phyloP scores from a whole-genome alignment of 2,888 invertebrate species.

The Polyommatus icarus region DNA sequence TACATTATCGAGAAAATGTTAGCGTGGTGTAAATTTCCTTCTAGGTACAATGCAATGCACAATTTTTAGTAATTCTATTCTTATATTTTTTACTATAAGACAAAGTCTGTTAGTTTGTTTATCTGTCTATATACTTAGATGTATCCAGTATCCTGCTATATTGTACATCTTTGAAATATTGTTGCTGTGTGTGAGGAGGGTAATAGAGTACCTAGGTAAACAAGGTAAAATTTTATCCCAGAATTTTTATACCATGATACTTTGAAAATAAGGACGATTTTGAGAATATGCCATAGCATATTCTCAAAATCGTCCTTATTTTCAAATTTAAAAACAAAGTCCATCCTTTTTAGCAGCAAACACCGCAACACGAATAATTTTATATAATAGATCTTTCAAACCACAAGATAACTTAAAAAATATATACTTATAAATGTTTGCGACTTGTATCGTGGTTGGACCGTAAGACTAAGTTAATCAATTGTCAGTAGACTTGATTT shows the following conservation, averaged over 20 bases:
- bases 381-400: not conserved
- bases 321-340: too few relatives aligned
- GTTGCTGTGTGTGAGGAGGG: not conserved
- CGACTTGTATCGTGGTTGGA: not conserved
- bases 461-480: not conserved
- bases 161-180: not conserved
- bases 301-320: too few relatives aligned
- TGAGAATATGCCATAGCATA: too few relatives aligned
- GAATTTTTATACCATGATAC: too few relatives aligned
- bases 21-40: not conserved
- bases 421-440: too few relatives aligned
- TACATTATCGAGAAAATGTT: not conserved
- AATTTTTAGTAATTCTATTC: too few relatives aligned
- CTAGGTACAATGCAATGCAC: too few relatives aligned
- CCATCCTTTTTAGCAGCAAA: too few relatives aligned
- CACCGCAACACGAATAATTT: not conserved
- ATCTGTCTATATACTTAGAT: not conserved
- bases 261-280: too few relatives aligned
- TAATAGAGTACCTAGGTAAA: not conserved
- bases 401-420: conserved; percentile 1
- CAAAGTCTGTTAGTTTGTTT: too few relatives aligned
- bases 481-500: not conserved
- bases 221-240: not conserved
- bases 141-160: not conserved
- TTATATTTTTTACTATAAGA: too few relatives aligned